Base-by-base conservation (phyloP, 2,888 invertebrate genomes). In the Noctua janthe region DNA sequence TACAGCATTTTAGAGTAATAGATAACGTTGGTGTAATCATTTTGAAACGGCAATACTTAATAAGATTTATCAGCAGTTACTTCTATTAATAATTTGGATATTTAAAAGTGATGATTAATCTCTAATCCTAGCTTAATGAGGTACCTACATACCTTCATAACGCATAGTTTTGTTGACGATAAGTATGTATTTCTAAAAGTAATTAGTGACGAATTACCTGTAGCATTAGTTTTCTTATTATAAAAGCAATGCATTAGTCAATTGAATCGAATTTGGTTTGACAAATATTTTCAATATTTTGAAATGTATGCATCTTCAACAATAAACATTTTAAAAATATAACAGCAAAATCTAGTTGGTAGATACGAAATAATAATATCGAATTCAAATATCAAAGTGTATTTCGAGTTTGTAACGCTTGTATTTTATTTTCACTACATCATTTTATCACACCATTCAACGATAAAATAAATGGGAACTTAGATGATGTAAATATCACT, bases 401-500 rank as follows among this genome's bases (percentile, higher is more conserved):
- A 7, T 62, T 2, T 35, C 7, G 20, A 39, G 66, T 66, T 35
- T 64, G 17, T 17, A 29, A 64, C 5, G 15, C 29, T 13, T 59
- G 47, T 82, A 64, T 51, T 80, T 83, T 47, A 83, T 23, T 83
- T 51, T 47, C 23, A 23, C n/a, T 35, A 17, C 29, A 62, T 43
- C 23, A 49, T 78, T 70, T 78, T 70, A 78, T 56, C 62, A 59
- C 15, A 59, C 15, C n/a, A n/a, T 71, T 83, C 39, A 67, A 29
- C 54, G 56, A 78, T 78, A 76, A 66, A 84, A 75, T 73, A 87
- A 75, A 84, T 62, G 66, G 47, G 23, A 39, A 43, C 39, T 43
- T 47, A n/a, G 23, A 20, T 20, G 70, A 67, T 74, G 71, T 76
- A 79, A 67, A 80, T 72, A 84, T 81, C 71, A 66, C 71, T 87